phyloP scores from a whole-genome alignment of 1,140 invertebrate genomes.

The Cydia strobilella region DNA sequence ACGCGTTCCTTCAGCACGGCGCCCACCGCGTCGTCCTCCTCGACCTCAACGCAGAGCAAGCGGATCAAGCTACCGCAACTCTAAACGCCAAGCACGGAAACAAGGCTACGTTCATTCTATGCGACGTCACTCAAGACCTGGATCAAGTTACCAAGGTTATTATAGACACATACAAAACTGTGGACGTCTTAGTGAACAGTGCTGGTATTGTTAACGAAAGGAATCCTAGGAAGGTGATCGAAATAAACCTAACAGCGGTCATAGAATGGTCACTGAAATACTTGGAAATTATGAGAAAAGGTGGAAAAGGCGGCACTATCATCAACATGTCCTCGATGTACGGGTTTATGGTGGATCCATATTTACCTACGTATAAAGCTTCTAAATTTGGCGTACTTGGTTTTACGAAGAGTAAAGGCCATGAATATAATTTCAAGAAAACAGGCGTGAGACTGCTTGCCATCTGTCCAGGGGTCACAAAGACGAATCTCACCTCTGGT shows the following conservation, averaged over 20 bases:
- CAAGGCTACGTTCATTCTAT: slow-evolving; percentile 59
- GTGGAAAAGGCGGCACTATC: slow-evolving; percentile 81
- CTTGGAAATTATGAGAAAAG: slow-evolving; percentile 75
- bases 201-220: slow-evolving; percentile 80
- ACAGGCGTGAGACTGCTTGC: slow-evolving; percentile 75
- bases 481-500: slow-evolving; percentile 42
- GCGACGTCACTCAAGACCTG: slow-evolving; percentile 66
- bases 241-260: slow-evolving; percentile 42
- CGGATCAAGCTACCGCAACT: background rate
- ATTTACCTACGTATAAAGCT: slow-evolving; percentile 82
- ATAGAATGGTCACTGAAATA: slow-evolving; percentile 41
- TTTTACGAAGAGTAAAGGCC: slow-evolving; percentile 71
- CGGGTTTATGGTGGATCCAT: slow-evolving; percentile 79
- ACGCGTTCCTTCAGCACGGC: slow-evolving; percentile 6
- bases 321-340: slow-evolving; percentile 82
- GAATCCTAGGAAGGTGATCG: slow-evolving; percentile 56
- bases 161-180: slow-evolving; percentile 59
- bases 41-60: slow-evolving; percentile 24
- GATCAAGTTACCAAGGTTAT: slow-evolving; percentile 61
- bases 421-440: slow-evolving; percentile 73
- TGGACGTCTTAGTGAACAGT: slow-evolving; percentile 82
- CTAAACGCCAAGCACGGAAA: slow-evolving; percentile 67
- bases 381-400: slow-evolving; percentile 82
- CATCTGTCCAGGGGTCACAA: slow-evolving; percentile 75
- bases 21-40: slow-evolving; percentile 26